A percentile compares a stretch with the other conserved stretches of the same genome.
Conservation (phyloP, 2,113 vertebrate genomes). For the Pseudorasbora parva region DNA sequence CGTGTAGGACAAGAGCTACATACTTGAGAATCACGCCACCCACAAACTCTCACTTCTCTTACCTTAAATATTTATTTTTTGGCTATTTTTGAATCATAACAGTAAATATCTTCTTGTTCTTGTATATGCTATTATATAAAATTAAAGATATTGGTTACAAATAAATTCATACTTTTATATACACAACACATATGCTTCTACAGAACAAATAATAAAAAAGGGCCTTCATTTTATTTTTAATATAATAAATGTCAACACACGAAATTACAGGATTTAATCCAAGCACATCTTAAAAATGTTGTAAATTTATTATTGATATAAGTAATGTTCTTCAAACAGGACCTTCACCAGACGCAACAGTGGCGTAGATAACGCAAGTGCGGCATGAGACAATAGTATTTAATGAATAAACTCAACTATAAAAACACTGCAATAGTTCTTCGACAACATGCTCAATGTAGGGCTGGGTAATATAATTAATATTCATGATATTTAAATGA, state of each 20-base stretch:
- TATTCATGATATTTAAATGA: background rate
- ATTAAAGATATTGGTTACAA: background rate
- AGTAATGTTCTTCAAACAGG: background rate
- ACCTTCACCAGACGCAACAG: background rate
- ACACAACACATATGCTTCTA: background rate
- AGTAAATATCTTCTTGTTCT: background rate
- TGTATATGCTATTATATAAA: background rate
- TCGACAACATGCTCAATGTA: background rate
- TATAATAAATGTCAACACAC: background rate
- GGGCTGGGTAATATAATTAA: background rate
- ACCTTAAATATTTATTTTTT: background rate
- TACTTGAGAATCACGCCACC: background rate
- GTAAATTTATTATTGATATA: too few relatives aligned
- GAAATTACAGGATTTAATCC: background rate
- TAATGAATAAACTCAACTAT: background rate
- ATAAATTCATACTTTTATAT: background rate
- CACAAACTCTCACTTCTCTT: background rate
- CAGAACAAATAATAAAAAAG: background rate
- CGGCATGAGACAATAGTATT: background rate
- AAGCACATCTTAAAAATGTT: too few relatives aligned
- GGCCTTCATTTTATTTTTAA: too few relatives aligned
- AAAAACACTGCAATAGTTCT: background rate
- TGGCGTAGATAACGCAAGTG: background rate
- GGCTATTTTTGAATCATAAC: background rate
- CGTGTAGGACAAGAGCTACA: conserved; percentile 15